These are phyloP conservation scores for Arrhamphus sclerolepis DNA, from an alignment of 2,797 vertebrate genomes.

Conservation along the genomic window DNA sequence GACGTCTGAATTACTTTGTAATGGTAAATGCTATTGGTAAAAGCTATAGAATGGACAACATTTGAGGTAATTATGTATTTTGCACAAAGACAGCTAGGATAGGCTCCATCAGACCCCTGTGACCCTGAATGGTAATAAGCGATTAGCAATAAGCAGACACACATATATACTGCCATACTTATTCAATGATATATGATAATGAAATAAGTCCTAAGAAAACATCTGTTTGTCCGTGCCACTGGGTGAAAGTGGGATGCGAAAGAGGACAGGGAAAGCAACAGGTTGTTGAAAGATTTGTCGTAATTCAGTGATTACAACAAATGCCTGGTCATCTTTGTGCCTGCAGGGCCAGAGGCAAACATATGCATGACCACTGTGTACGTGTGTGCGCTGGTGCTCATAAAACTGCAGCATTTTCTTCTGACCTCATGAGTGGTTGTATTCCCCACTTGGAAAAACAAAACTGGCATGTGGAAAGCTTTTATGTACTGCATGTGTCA, in stretches of 20 bases:
- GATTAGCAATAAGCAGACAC: too few species aligned
- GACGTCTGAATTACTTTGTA: too few species aligned
- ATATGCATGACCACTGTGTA: slow-evolving; percentile 8
- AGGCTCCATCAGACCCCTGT: too few species aligned
- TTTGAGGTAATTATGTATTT: too few species aligned
- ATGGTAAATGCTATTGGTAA: too few species aligned
- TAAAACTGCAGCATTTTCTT: slow-evolving; percentile 37
- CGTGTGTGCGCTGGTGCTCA: slow-evolving; percentile 13
- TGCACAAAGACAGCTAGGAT: too few species aligned
- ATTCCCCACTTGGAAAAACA: slow-evolving; percentile 32
- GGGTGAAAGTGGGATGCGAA: background rate
- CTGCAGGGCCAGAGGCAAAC: slow-evolving; percentile 28
- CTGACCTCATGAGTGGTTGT: slow-evolving; percentile 36
- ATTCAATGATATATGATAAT: too few species aligned
- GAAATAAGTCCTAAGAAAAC: background rate
- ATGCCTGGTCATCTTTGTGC: slow-evolving; percentile 16
- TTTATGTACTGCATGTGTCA: slow-evolving; percentile 47
- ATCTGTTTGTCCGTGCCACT: background rate
- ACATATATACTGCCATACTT: too few species aligned
- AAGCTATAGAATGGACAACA: too few species aligned
- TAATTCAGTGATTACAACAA: slow-evolving; percentile 32
- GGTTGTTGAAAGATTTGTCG: slow-evolving; percentile 16
- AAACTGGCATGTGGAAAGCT: slow-evolving; percentile 25
- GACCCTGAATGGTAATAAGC: too few species aligned
- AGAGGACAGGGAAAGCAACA: background rate